These are phyloP conservation scores for Tupaia tana DNA, from an alignment of 2,113 vertebrate species.

Conservation along the genomic window DNA sequence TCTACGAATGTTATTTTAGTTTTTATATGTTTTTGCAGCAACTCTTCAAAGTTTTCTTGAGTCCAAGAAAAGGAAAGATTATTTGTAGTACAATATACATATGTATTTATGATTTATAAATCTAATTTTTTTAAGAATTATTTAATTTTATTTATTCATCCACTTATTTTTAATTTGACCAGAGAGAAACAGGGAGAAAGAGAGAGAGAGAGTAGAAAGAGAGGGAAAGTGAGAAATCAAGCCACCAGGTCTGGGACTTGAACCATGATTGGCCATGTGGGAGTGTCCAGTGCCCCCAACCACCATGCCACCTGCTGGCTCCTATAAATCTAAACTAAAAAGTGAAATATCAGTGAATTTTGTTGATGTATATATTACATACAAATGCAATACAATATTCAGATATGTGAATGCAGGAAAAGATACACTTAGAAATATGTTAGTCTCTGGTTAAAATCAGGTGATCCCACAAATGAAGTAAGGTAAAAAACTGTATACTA, in stretches of 20 bases:
- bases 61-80: constrained; percentile 47
- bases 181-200: too few species aligned
- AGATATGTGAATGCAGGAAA: constrained; percentile 12
- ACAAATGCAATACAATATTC: neutral
- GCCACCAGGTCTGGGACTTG: too few species aligned
- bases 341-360: constrained; percentile 24
- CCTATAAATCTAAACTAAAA: constrained; percentile 59
- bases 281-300: too few species aligned
- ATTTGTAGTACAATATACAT: neutral
- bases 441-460: neutral
- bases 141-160: too few species aligned
- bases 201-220: too few species aligned
- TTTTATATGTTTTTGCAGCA: constrained; percentile 59
- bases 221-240: too few species aligned
- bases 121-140: too few species aligned
- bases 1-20: constrained; percentile 64
- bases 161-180: too few species aligned
- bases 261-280: too few species aligned
- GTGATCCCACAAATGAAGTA: neutral
- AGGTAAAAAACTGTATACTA: neutral
- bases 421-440: neutral
- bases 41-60: constrained; percentile 39
- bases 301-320: neutral
- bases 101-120: neutral
- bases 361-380: neutral